Percentiles rank a stretch among this genome's conserved stretches.
phyloP scores from a whole-genome alignment of 1,140 invertebrate genomes.

The Drosophila sproati region DNA sequence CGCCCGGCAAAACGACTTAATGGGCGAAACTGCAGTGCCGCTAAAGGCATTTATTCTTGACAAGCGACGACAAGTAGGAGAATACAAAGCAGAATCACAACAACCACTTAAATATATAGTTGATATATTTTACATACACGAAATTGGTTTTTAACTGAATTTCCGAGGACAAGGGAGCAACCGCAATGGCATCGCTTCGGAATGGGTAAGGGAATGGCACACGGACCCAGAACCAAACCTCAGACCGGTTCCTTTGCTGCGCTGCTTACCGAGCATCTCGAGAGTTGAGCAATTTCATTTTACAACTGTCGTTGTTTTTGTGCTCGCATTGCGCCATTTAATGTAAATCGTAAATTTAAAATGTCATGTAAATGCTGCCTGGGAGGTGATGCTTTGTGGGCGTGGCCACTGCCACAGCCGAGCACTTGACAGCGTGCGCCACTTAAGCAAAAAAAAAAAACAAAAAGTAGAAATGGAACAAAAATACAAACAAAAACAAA shows the following conservation, averaged over 20 bases:
- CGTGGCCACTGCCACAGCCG: constrained; percentile 45
- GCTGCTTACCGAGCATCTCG: constrained; percentile 24
- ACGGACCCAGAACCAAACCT: background rate
- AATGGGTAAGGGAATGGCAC: constrained; percentile 5
- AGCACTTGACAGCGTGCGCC: constrained; percentile 61
- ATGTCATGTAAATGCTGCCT: constrained; percentile 74
- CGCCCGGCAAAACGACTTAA: constrained; percentile 43
- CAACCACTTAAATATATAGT: constrained; percentile 80
- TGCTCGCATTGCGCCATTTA: constrained; percentile 77
- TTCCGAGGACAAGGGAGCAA: constrained; percentile 34
- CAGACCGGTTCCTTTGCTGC: constrained; percentile 15
- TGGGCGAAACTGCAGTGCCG: constrained; percentile 62
- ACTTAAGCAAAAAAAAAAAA: constrained; percentile 59
- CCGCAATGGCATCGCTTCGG: constrained; percentile 42
- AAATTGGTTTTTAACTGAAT: constrained; percentile 82
- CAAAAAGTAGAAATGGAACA: constrained; percentile 25
- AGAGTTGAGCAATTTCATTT: constrained; percentile 75
- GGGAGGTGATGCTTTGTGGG: constrained; percentile 49
- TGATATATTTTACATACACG: constrained; percentile 82
- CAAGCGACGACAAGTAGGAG: constrained; percentile 62
- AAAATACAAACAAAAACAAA: constrained; percentile 34
- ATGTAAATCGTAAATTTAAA: constrained; percentile 83
- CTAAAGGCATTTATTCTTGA: constrained; percentile 67
- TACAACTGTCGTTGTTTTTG: constrained; percentile 78
- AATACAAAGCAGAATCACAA: constrained; percentile 44